Percentiles rank a stretch among this genome's conserved stretches.
Evolutionary conservation across 1,140 invertebrate genomes (phyloP).

Genomic region (Uloborus diversus): DNA sequence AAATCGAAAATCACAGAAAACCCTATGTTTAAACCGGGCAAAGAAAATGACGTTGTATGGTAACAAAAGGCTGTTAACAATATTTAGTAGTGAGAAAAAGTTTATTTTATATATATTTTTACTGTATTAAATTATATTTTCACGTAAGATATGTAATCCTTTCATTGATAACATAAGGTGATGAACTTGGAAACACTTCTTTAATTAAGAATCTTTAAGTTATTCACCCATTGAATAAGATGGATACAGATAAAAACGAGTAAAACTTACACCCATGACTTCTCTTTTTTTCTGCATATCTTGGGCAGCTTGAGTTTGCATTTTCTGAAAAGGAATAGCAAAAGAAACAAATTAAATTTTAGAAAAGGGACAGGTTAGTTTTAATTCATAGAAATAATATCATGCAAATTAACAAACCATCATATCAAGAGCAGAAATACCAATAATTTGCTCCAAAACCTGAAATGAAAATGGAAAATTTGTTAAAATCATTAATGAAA

Average conservation of each 20-base stretch:
- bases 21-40: no score
- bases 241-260: no score
- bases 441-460: slow-evolving; percentile 36
- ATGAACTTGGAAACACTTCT: no score
- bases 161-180: no score
- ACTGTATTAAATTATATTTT: not conserved
- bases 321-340: slow-evolving; percentile 9
- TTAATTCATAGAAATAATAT: not conserved
- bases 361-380: not conserved
- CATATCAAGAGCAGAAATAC: slow-evolving; percentile 16
- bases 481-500: not conserved
- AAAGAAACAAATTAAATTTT: not conserved
- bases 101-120: not conserved
- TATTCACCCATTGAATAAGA: no score
- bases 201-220: no score
- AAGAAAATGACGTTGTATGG: no score
- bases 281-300: not conserved
- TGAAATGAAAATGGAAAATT: not conserved
- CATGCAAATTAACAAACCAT: not conserved
- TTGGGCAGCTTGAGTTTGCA: not conserved
- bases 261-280: slow-evolving; percentile 5
- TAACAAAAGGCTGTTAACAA: no score
- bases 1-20: no score
- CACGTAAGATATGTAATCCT: no score
- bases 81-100: no score